These are phyloP conservation scores for Ischnura elegans DNA, from an alignment of 2,888 invertebrate genomes.

Conservation along the genomic window DNA sequence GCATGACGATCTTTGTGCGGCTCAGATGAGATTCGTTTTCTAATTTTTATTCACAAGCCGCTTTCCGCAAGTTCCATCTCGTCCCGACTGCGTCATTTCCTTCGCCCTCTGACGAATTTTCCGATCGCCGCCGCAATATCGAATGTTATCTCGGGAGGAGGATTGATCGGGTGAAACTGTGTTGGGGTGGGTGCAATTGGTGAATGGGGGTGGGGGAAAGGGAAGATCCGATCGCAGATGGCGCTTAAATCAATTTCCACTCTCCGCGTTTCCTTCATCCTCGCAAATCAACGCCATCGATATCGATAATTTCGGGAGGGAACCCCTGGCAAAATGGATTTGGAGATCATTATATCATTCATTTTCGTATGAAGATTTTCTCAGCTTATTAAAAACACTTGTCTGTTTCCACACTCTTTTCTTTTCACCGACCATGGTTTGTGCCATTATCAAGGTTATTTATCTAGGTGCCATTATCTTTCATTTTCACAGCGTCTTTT, in stretches of 20 bases:
- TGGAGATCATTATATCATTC: neutral
- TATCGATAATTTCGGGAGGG: neutral
- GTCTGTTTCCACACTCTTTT: no score
- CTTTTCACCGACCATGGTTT: no score
- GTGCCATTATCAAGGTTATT: no score
- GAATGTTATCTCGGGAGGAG: neutral
- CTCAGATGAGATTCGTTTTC: neutral
- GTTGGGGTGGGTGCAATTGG: neutral
- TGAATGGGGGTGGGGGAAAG: neutral
- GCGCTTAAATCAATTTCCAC: neutral
- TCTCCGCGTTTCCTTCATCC: neutral
- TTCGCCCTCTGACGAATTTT: neutral
- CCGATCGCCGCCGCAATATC: neutral
- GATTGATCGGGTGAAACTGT: neutral
- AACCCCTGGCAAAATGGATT: neutral
- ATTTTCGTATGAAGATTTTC: no score
- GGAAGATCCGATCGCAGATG: neutral
- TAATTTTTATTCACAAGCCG: neutral
- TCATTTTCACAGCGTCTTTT: no score
- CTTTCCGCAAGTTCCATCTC: neutral
- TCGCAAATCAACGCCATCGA: neutral
- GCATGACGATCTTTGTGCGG: neutral
- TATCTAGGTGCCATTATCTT: no score
- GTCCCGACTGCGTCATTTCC: no score
- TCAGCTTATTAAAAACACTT: no score